These are phyloP conservation scores for Yasuhikotakia modesta DNA, from an alignment of 2,797 vertebrate species.

Conservation along the genomic window DNA sequence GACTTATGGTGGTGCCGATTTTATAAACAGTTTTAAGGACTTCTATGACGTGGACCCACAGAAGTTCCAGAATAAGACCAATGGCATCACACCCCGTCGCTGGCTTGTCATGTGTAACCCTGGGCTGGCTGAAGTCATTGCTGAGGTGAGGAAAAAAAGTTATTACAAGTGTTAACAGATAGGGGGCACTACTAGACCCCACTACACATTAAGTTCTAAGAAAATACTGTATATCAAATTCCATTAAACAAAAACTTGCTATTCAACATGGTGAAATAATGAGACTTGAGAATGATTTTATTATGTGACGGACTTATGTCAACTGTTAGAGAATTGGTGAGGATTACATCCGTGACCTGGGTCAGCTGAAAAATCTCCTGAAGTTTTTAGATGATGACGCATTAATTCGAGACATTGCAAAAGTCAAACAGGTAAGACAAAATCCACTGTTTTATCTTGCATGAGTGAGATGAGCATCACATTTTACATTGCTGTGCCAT, in stretches of 20 bases:
- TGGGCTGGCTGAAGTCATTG: slow-evolving; percentile 87
- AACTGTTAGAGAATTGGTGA: slow-evolving; percentile 85
- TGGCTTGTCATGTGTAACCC: slow-evolving; percentile 91
- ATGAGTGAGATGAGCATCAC: background rate
- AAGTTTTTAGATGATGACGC: slow-evolving; percentile 83
- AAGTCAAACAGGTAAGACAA: slow-evolving; percentile 86
- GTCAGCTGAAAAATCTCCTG: slow-evolving; percentile 84
- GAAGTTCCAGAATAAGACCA: slow-evolving; percentile 93
- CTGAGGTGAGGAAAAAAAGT: slow-evolving; percentile 73
- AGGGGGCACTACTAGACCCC: background rate
- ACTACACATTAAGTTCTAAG: slow-evolving; percentile 71
- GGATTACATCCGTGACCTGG: slow-evolving; percentile 85
- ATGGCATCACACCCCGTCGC: slow-evolving; percentile 88
- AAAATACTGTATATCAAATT: no score
- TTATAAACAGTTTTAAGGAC: slow-evolving; percentile 68
- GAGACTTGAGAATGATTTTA: background rate
- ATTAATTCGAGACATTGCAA: slow-evolving; percentile 86
- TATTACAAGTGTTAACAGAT: background rate
- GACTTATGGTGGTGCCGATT: background rate
- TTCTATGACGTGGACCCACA: slow-evolving; percentile 82
- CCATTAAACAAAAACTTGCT: no score
- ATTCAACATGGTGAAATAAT: background rate
- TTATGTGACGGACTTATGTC: background rate
- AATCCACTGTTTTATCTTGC: background rate
- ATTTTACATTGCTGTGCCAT: background rate